These are phyloP conservation scores for Anabas testudineus DNA, from an alignment of 2,797 vertebrate species.

Conservation along the genomic window DNA sequence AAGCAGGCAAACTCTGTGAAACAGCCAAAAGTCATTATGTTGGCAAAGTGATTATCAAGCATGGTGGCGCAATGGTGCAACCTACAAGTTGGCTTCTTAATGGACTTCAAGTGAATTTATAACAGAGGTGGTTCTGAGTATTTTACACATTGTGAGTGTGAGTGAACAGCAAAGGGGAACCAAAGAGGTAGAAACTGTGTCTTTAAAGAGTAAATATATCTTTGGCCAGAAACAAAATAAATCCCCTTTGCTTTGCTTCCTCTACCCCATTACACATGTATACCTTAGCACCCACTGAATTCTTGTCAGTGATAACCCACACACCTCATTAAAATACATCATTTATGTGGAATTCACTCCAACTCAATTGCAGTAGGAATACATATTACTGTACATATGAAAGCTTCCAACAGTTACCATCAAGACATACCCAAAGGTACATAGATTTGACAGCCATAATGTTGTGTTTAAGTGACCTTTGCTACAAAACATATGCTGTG, in stretches of 20 bases:
- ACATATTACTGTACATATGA: conserved; percentile 22
- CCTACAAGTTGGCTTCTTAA: conserved; percentile 36
- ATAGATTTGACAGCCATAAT: conserved; percentile 8
- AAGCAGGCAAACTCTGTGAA: conserved; percentile 59
- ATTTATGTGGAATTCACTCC: conserved; percentile 12
- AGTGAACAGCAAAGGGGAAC: conserved; percentile 57
- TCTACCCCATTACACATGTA: neutral
- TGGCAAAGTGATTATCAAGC: conserved; percentile 50
- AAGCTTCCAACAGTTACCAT: conserved; percentile 25
- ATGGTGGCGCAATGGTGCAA: conserved; percentile 34
- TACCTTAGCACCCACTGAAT: neutral
- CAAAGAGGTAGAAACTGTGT: conserved; percentile 74
- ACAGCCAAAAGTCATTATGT: conserved; percentile 50
- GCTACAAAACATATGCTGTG: conserved; percentile 40
- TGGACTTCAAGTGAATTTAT: conserved; percentile 40
- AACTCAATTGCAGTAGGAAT: conserved; percentile 17
- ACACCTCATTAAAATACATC: conserved; percentile 24
- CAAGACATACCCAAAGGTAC: conserved; percentile 16
- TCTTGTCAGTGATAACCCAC: conserved; percentile 9
- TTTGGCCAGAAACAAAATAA: conserved; percentile 64
- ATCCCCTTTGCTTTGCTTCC: conserved; percentile 29
- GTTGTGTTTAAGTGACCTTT: conserved; percentile 26
- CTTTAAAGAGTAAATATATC: conserved; percentile 49
- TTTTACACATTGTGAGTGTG: conserved; percentile 27
- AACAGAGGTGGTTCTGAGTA: conserved; percentile 24